These are phyloP conservation scores for Cydia amplana DNA, from an alignment of 1,140 invertebrate species.

Conservation along the genomic window DNA sequence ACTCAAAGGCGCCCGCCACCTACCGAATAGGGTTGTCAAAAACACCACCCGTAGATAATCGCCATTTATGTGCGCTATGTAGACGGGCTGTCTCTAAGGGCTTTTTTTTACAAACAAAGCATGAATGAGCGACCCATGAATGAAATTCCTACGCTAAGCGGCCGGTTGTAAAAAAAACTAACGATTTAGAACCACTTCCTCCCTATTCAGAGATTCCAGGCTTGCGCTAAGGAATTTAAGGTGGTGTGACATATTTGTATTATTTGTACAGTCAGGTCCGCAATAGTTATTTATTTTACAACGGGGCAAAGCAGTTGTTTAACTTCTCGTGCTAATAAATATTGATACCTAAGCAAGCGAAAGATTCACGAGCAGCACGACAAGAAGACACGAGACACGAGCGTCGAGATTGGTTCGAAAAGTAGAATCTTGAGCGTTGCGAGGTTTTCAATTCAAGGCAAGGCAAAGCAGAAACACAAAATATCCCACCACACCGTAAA, in stretches of 20 bases:
- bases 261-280: conserved; percentile 15
- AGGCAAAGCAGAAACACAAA: too few species aligned
- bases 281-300: background rate
- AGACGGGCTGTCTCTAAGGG: conserved; percentile 70
- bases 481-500: too few species aligned
- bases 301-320: too few species aligned
- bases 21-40: conserved; percentile 20
- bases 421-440: too few species aligned
- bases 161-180: conserved; percentile 60
- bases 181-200: conserved; percentile 62
- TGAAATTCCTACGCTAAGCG: conserved; percentile 74
- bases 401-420: too few species aligned
- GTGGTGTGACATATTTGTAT: conserved; percentile 31
- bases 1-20: background rate
- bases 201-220: conserved; percentile 48
- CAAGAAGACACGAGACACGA: too few species aligned
- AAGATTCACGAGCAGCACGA: too few species aligned
- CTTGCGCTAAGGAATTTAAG: conserved; percentile 46
- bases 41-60: conserved; percentile 36
- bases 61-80: conserved; percentile 48
- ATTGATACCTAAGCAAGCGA: too few species aligned
- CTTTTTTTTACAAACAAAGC: conserved; percentile 60
- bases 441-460: too few species aligned
- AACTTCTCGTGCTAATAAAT: too few species aligned
- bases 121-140: conserved; percentile 65